Evolutionary conservation across 92 coral and sea anemone genomes (phyloP).

Genomic region (Actinernus sp.): DNA sequence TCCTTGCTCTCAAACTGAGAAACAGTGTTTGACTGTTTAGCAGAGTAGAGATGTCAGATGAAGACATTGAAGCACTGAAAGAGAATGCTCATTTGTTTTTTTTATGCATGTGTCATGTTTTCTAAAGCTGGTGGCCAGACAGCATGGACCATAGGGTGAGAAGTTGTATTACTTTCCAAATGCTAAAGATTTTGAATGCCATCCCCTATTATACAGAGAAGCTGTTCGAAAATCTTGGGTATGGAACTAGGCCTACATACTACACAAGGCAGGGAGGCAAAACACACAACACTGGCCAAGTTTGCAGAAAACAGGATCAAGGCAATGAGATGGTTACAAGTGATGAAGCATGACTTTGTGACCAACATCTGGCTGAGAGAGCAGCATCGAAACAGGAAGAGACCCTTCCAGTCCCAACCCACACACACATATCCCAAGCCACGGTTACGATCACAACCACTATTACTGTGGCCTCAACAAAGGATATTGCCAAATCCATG

Average conservation of each 20-base stretch:
- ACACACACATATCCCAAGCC: conserved; percentile 1
- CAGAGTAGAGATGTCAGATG: conserved; percentile 34
- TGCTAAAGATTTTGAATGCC: no score
- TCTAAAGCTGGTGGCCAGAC: conserved; percentile 2
- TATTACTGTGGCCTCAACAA: conserved; percentile 11
- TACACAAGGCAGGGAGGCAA: conserved; percentile 48
- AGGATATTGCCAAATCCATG: not conserved
- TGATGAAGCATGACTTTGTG: conserved; percentile 41
- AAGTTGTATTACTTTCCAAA: no score
- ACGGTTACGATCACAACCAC: not conserved
- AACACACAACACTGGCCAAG: conserved; percentile 29
- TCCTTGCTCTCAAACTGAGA: conserved; percentile 28
- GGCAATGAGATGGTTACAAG: conserved; percentile 38
- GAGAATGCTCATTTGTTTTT: conserved; percentile 16
- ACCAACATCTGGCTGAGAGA: conserved; percentile 39
- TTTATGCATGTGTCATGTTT: conserved; percentile 35
- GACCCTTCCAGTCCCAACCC: not conserved
- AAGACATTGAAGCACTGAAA: conserved; percentile 14
- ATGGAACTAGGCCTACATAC: conserved; percentile 40
- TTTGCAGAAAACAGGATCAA: conserved; percentile 40
- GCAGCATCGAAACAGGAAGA: conserved; percentile 3
- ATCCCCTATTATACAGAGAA: conserved; percentile 36
- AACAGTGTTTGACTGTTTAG: conserved; percentile 22
- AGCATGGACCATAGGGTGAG: conserved; percentile 48
- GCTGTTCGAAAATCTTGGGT: conserved; percentile 22